These are phyloP conservation scores for Hydropsyche tenuis DNA, from an alignment of 1,140 invertebrate genomes.

Conservation along the genomic window DNA sequence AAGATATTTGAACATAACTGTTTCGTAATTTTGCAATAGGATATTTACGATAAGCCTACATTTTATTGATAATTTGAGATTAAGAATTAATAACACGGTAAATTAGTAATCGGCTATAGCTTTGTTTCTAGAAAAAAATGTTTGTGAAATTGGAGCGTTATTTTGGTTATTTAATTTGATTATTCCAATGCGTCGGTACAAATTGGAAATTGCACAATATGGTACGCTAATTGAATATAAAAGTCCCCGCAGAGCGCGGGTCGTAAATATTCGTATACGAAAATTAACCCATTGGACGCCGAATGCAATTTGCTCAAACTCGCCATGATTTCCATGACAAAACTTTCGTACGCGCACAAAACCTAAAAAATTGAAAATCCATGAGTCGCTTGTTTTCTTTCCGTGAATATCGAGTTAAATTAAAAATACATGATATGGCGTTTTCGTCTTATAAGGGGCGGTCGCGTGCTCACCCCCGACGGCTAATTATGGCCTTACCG, in stretches of 20 bases:
- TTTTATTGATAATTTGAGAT: no score
- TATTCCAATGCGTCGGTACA: background rate
- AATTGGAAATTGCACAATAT: slow-evolving; percentile 3
- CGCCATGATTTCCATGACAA: background rate
- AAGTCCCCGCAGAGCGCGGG: background rate
- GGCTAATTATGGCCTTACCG: slow-evolving; percentile 28
- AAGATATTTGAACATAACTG: no score
- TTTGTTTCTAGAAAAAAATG: no score
- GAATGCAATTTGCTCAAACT: background rate
- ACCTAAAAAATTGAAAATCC: slow-evolving; percentile 30
- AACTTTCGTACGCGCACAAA: background rate
- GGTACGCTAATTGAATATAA: background rate
- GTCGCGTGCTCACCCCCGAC: slow-evolving; percentile 23
- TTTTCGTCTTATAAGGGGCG: background rate
- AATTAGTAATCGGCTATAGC: no score
- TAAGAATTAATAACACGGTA: no score
- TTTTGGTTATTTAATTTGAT: no score
- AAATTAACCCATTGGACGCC: slow-evolving; percentile 5
- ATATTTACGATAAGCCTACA: no score
- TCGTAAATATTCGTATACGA: background rate
- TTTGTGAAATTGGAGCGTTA: no score
- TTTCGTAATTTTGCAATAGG: no score
- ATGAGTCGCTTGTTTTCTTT: slow-evolving; percentile 29
- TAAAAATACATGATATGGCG: slow-evolving; percentile 36
- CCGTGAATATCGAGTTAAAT: slow-evolving; percentile 35